Evolutionary conservation across 2,888 invertebrate species (phyloP).

Genomic region (Ormyrus pomaceus): DNA sequence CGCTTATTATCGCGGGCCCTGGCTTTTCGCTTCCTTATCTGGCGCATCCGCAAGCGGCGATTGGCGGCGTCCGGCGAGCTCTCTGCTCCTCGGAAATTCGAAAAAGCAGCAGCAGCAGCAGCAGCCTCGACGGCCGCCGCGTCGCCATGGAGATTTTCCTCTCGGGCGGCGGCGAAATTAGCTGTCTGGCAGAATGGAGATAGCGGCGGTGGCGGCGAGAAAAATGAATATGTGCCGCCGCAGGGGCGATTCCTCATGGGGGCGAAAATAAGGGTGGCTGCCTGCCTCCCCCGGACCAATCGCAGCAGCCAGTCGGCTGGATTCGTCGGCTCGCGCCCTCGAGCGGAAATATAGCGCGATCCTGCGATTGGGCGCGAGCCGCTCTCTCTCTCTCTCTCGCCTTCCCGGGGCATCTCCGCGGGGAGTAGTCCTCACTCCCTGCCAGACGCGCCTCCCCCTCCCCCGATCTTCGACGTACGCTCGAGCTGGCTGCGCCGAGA

Average conservation of each 20-base stretch:
- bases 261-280: conserved; percentile 50
- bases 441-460: neutral
- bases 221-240: conserved; percentile 42
- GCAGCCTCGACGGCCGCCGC: neutral
- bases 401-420: conserved; percentile 20
- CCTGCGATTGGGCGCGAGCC: conserved; percentile 35
- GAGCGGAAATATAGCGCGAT: conserved; percentile 46
- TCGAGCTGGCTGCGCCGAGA: neutral
- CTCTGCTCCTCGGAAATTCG: neutral
- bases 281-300: conserved; percentile 39
- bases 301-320: conserved; percentile 42
- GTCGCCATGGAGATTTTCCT: conserved; percentile 3
- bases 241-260: conserved; percentile 45
- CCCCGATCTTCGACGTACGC: neutral
- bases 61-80: too few relatives aligned
- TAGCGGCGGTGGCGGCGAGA: neutral
- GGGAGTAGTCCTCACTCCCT: neutral
- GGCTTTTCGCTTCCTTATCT: neutral
- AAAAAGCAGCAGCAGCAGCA: neutral
- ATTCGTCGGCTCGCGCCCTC: conserved; percentile 46
- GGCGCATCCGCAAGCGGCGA: too few relatives aligned
- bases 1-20: neutral
- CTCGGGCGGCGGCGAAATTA: neutral
- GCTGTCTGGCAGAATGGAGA: neutral
- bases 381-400: neutral